Conservation (phyloP, 2,888 invertebrate species). For the Caenorhabditis angaria region DNA sequence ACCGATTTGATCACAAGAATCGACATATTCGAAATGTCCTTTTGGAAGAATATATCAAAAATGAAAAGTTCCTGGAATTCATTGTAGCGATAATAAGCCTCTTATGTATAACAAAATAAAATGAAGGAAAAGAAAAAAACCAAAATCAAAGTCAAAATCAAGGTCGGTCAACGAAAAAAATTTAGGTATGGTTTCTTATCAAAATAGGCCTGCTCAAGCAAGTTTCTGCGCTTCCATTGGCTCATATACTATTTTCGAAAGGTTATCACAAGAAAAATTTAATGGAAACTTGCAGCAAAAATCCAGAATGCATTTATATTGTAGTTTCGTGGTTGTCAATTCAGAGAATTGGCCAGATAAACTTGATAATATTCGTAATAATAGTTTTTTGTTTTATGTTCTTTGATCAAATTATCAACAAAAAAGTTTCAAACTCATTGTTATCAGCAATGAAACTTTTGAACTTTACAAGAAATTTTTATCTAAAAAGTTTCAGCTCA, state of each 20-base stretch:
- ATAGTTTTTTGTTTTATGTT: too few species aligned
- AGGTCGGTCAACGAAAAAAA: not conserved
- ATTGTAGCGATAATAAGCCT: not conserved
- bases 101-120: not conserved
- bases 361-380: too few species aligned
- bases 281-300: too few species aligned
- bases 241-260: not conserved
- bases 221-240: not conserved
- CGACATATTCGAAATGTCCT: not conserved
- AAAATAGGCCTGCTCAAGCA: not conserved
- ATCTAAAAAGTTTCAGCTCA: not conserved
- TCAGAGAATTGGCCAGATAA: not conserved
- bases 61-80: not conserved
- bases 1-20: constrained; percentile 47
- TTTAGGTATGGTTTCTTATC: constrained; percentile 1
- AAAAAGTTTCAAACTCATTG: too few species aligned
- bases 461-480: not conserved
- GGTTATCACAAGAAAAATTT: not conserved
- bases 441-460: not conserved
- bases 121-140: not conserved
- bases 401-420: too few species aligned
- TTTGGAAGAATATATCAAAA: too few species aligned
- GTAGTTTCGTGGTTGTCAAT: not conserved
- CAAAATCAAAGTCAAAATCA: not conserved
- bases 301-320: not conserved